A percentile compares a stretch with the other conserved stretches of the same genome.
phyloP scores from a whole-genome alignment of 2,113 vertebrate species.

The Alectura lathami region DNA sequence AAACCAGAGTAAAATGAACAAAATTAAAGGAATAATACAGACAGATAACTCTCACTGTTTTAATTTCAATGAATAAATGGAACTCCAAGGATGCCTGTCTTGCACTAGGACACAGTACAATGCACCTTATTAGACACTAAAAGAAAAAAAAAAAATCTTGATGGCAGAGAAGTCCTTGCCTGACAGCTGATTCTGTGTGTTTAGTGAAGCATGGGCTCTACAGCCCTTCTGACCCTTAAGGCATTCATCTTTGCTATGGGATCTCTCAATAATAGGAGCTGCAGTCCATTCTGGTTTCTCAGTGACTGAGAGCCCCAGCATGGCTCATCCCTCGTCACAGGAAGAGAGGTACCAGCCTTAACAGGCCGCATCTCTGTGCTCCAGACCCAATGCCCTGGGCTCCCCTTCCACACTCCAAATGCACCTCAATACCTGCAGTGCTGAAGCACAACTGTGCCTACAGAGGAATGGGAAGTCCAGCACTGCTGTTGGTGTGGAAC shows the following conservation, averaged over 20 bases:
- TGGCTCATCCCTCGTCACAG: neutral
- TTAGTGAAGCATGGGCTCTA: neutral
- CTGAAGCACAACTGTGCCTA: neutral
- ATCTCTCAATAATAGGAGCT: neutral
- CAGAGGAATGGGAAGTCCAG: neutral
- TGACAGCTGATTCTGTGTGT: slow-evolving; percentile 11
- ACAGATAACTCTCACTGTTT: neutral
- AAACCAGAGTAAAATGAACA: neutral
- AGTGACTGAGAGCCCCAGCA: neutral
- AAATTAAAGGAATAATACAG: neutral
- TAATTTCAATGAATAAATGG: neutral
- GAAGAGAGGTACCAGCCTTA: neutral
- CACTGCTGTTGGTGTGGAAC: neutral
- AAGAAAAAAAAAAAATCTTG: neutral
- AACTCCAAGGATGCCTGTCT: neutral
- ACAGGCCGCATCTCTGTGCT: neutral
- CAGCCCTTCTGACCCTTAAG: neutral
- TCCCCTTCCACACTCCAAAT: rapidly evolving
- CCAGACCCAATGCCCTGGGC: rapidly evolving
- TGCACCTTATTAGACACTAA: neutral
- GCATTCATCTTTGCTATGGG: neutral
- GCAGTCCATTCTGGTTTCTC: neutral
- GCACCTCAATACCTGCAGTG: neutral
- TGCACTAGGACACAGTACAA: neutral
- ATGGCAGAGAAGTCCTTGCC: neutral